A percentile compares a stretch with the other conserved stretches of the same genome.
Conservation (phyloP, 2,888 invertebrate genomes). For the Villa cingulata region DNA sequence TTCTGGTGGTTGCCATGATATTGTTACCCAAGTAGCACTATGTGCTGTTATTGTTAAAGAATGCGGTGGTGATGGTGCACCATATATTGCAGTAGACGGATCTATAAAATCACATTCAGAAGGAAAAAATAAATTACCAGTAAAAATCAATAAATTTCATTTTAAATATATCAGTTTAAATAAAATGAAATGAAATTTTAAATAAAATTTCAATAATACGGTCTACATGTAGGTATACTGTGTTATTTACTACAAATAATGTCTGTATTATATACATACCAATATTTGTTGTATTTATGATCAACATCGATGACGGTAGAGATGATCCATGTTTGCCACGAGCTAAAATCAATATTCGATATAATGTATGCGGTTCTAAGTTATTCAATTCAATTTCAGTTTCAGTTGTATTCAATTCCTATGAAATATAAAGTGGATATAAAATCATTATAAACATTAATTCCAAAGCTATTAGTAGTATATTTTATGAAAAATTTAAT, state of each 20-base stretch:
- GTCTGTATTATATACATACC: slow-evolving; percentile 29
- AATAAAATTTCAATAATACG: too few species aligned
- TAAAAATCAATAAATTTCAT: too few species aligned
- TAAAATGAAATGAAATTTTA: too few species aligned
- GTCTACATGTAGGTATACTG: too few species aligned
- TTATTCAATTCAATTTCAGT: slow-evolving; percentile 46
- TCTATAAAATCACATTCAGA: slow-evolving; percentile 15
- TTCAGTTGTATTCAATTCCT: slow-evolving; percentile 58
- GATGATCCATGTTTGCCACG: slow-evolving; percentile 66
- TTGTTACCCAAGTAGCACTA: slow-evolving; percentile 68
- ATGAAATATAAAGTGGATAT: slow-evolving; percentile 13
- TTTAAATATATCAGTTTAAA: too few species aligned
- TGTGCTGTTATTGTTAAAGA: slow-evolving; percentile 63
- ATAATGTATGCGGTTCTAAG: slow-evolving; percentile 53
- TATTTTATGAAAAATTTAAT: too few species aligned
- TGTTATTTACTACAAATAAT: too few species aligned
- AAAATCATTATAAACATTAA: background rate
- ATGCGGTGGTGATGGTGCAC: slow-evolving; percentile 70
- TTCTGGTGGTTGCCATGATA: slow-evolving; percentile 76
- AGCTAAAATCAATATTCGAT: slow-evolving; percentile 69
- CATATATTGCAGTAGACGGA: slow-evolving; percentile 38
- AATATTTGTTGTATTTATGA: slow-evolving; percentile 52
- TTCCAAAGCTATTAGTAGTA: too few species aligned
- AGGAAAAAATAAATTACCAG: too few species aligned
- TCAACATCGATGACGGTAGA: slow-evolving; percentile 64